Base-by-base conservation (phyloP, 2,113 vertebrate genomes). In the Xiphorhynchus elegans region DNA sequence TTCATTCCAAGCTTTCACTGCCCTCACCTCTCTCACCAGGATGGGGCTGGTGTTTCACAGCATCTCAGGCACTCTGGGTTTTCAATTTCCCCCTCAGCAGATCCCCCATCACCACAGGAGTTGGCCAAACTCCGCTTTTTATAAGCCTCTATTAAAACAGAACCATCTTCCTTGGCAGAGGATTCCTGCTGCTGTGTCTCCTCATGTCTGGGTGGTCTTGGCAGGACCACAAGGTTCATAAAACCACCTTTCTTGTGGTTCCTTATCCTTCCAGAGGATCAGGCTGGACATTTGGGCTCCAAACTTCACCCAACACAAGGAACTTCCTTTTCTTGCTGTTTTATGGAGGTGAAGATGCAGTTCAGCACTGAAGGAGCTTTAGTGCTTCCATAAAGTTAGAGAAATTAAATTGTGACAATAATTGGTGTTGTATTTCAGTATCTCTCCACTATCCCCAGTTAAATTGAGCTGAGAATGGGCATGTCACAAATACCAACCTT, bases 171-270 rank as follows among this genome's bases (percentile, higher is more conserved):
- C 26, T 63, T 93, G 85, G 90, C 90, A 90, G 33, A 52, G 79
- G 76, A 64, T 74, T 11, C 21, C 40, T 47, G 56, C 68, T 72
- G 63, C 83, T 79, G 75, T 33, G 56, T 74, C 69, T 96, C 92
- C 80, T 40, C 68, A 46, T 64, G 50, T 17, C 29, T 85, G 88
- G 60, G 49, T 75, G 77, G 86, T 69, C 75, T 96, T 96, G 97
- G 97, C 93, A 86, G 62, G 79, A 56, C 6, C 29, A 47, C 53
- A 13, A 44, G n/a, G 31, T n/a, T 64, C 37, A 14, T 25, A 23
- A 66, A 44, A 52, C 95, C 96, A 95, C 96, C 95, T 97, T 95
- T 64, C 12, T 7, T 11, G 59, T 42, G 35, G 37, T 58, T 66
- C 50, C n/a, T 80, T 11, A 0, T 42, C 58, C 24, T 63, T 17